phyloP scores from a whole-genome alignment of 2,797 vertebrate genomes.

The Mareca penelope region DNA sequence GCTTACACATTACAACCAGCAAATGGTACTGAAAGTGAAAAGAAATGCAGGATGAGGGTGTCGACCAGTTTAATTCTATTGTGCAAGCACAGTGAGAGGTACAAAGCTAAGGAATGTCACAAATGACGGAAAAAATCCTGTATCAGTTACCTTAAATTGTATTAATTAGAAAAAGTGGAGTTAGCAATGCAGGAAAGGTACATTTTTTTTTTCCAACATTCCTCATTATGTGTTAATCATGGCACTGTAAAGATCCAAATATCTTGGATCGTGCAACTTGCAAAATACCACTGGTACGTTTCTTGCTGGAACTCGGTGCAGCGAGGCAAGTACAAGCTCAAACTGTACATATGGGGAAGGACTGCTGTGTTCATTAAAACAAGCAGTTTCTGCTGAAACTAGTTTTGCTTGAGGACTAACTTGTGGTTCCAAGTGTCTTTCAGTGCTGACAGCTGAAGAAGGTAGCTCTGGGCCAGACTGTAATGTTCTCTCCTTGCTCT shows the following conservation, averaged over 20 bases:
- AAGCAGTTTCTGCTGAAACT: slow-evolving; percentile 53
- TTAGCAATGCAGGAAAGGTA: background rate
- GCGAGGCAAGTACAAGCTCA: background rate
- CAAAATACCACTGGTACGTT: slow-evolving; percentile 7
- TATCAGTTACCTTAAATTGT: background rate
- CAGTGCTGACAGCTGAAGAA: slow-evolving; percentile 63
- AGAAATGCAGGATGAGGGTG: background rate
- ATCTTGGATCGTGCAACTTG: background rate
- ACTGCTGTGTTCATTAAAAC: slow-evolving; percentile 24
- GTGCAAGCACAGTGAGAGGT: background rate
- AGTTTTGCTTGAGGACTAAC: slow-evolving; percentile 46
- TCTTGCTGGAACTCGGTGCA: background rate
- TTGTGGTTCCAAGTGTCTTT: slow-evolving; percentile 60
- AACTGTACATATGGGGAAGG: background rate
- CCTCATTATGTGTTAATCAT: background rate
- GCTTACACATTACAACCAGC: background rate
- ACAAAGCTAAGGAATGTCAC: background rate
- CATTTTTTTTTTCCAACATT: background rate
- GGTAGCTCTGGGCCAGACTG: slow-evolving; percentile 55
- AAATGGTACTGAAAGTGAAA: background rate
- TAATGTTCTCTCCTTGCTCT: slow-evolving; percentile 43
- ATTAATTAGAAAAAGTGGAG: slow-evolving; percentile 9
- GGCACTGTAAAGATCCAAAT: background rate
- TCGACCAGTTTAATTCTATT: background rate
- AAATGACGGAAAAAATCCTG: background rate